Evolutionary conservation across 2,113 vertebrate species (phyloP).

Genomic region (Calypte anna): DNA sequence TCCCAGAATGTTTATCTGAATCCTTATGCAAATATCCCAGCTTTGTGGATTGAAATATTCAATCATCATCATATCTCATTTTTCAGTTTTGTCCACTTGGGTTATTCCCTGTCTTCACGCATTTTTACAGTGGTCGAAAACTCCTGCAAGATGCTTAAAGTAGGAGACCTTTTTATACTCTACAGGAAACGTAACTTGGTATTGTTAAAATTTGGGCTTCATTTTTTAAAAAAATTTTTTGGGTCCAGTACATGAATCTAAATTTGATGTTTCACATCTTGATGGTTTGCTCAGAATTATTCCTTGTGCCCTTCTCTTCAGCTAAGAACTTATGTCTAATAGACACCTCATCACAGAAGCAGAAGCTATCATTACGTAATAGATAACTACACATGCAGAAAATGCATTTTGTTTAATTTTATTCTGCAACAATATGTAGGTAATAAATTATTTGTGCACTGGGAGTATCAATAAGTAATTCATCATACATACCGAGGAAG

Average conservation of each 20-base stretch:
- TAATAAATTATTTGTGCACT: conserved; percentile 27
- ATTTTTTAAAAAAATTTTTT: not conserved
- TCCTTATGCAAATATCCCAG: not conserved
- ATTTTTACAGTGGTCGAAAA: not conserved
- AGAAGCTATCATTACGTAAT: not conserved
- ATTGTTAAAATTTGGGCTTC: not conserved
- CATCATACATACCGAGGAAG: not conserved
- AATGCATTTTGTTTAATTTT: not conserved
- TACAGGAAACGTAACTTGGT: not conserved
- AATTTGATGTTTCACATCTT: not conserved
- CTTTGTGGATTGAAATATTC: not conserved
- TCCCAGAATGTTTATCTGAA: not conserved
- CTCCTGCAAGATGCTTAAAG: not conserved
- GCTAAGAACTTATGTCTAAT: not conserved
- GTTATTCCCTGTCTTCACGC: not conserved
- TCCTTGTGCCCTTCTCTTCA: not conserved
- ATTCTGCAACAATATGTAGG: not conserved
- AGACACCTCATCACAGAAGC: not conserved
- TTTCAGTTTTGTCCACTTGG: not conserved
- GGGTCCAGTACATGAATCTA: not conserved
- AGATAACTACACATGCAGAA: conserved; percentile 5
- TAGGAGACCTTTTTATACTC: not conserved
- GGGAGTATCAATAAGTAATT: not conserved
- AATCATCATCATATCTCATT: not conserved
- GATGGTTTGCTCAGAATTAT: not conserved